Evolutionary conservation across 2,797 vertebrate species (phyloP), one percentile per base, ranked within the genome.

Genomic region (Siniperca undulata): DNA sequence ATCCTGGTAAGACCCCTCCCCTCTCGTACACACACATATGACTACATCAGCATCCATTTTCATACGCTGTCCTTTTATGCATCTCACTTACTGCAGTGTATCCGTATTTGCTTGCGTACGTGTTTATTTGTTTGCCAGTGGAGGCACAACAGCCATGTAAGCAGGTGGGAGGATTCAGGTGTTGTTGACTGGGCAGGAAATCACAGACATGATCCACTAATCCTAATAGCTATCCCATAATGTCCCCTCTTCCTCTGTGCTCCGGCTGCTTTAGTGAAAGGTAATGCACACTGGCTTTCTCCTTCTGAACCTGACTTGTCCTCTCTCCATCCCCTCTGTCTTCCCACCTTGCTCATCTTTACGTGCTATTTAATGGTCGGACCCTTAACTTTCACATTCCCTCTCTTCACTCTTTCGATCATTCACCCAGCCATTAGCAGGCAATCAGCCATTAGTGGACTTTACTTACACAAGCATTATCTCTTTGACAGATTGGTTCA

Each of bases 1-100:
- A 99, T 99, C 93, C 95, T 99, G 97, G 99, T 99, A 94, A 97
- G 96, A 50, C 74, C 66, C 66, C 27, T 7, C 24, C 17, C 34
- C 44, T 68, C n/a, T 50, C 13, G 20, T 58, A 16, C 56, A 27
- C 66, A 11, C 50, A 50, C 74, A 48, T 24, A 30, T 36, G 56
- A 59, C 84, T 19, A 61, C 60, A 22, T 76, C 72, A 77, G 75
- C 69, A 78, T 66, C 30, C 42, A 22, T 82, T 38, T 36, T 70
- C 55, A 38, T 30, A 36, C 17, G 0, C 70, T 53, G 65, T 67
- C 40, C 46, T 55, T 36, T 46, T 42, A 8, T 59, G 59, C 27
- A 3, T 69, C 78, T 77, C 30, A 46, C 78, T 72, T 70, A 42
- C 69, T 72, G 44, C 53, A 24, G 62, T 60, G 62, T 77, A 24